Conservation (phyloP, 1,140 invertebrate genomes). For the Drosophila neocordata region DNA sequence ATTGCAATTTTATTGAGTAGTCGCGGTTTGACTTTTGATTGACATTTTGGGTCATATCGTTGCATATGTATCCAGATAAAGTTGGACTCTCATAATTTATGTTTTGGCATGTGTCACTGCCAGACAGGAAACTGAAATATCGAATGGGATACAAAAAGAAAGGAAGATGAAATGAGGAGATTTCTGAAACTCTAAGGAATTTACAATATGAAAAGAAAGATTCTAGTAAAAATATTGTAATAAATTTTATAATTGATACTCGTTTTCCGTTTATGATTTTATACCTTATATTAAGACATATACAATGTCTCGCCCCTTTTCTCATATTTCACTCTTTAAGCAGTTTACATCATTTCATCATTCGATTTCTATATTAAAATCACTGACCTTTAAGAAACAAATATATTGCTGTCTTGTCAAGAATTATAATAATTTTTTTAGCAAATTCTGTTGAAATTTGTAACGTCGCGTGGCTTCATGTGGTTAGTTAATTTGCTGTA, state of each 20-base stretch:
- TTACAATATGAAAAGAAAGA: too few species aligned
- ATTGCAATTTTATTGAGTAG: conserved; percentile 65
- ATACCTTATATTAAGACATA: background rate
- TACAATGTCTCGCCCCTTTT: background rate
- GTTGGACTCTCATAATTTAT: conserved; percentile 64
- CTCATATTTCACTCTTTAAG: conserved; percentile 30
- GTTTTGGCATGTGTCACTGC: conserved; percentile 58
- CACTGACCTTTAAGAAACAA: conserved; percentile 37
- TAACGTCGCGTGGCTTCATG: conserved; percentile 54
- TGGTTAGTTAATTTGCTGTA: conserved; percentile 30
- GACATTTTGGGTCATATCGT: conserved; percentile 58
- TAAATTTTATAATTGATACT: background rate
- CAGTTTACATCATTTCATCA: conserved; percentile 30
- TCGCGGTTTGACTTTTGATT: conserved; percentile 75
- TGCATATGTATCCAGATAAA: background rate
- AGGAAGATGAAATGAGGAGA: too few species aligned
- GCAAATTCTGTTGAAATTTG: conserved; percentile 46
- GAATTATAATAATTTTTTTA: background rate
- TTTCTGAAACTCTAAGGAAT: too few species aligned
- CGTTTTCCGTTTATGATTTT: background rate
- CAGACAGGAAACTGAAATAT: conserved; percentile 52
- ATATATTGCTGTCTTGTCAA: conserved; percentile 5
- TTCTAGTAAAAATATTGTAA: too few species aligned
- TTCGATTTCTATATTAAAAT: conserved; percentile 27
- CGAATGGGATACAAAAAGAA: background rate